phyloP scores from a whole-genome alignment of 2,888 invertebrate genomes.

The Invenusta paracnida region DNA sequence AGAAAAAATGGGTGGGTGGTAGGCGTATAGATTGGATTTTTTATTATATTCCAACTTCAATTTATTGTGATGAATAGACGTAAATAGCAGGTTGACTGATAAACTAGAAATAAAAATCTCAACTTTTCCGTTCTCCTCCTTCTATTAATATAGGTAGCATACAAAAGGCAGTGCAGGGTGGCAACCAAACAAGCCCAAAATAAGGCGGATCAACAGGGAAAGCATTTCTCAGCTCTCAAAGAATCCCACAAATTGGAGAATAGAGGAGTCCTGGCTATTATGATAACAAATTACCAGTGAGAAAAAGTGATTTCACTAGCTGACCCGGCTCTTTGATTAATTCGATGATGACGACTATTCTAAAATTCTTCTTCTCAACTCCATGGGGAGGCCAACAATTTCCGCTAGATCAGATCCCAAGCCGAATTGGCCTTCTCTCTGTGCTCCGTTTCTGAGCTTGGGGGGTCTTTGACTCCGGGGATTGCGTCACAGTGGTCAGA shows the following conservation, averaged over 20 bases:
- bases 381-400: too few species aligned
- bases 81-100: slow-evolving; percentile 20
- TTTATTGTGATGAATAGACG: too few species aligned
- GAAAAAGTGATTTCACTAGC: slow-evolving; percentile 29
- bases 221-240: too few species aligned
- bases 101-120: slow-evolving; percentile 17
- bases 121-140: neutral
- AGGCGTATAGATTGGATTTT: neutral
- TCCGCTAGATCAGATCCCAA: neutral
- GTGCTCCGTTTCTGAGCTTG: neutral
- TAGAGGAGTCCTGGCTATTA: too few species aligned
- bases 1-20: too few species aligned
- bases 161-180: neutral
- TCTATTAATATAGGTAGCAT: neutral
- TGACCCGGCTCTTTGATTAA: slow-evolving; percentile 4
- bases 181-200: neutral
- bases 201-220: neutral
- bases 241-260: too few species aligned
- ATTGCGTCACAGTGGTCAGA: neutral
- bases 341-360: too few species aligned
- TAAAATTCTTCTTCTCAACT: too few species aligned
- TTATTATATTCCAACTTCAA: slow-evolving; percentile 8
- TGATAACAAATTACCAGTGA: too few species aligned
- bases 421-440: neutral
- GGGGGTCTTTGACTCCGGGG: slow-evolving; percentile 3